Percentiles rank a stretch among this genome's conserved stretches.
Evolutionary conservation across 1,140 invertebrate genomes (phyloP).

Genomic region (Armadillidium nasatum): DNA sequence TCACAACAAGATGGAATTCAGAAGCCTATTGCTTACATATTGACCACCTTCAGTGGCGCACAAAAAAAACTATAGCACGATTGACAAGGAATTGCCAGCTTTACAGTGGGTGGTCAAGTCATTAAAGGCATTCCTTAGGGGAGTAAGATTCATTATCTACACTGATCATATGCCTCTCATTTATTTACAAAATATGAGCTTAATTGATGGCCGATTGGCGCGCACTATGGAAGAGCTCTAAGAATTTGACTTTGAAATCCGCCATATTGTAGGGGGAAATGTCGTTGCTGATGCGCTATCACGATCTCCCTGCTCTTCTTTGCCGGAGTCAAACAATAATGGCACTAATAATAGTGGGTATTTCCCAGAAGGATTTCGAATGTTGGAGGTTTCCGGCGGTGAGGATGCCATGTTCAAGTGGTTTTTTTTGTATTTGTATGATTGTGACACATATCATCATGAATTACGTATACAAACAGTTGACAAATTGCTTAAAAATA

Average conservation of each 20-base stretch:
- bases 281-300: background rate
- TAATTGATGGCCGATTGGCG: background rate
- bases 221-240: background rate
- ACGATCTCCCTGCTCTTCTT: too few relatives aligned
- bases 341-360: too few relatives aligned
- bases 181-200: slow-evolving; percentile 8
- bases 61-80: background rate
- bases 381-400: too few relatives aligned
- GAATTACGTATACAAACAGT: too few relatives aligned
- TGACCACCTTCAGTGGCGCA: background rate
- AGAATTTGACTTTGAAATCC: background rate
- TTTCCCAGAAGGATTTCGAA: too few relatives aligned
- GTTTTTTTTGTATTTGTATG: too few relatives aligned
- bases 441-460: too few relatives aligned
- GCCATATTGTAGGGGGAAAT: background rate
- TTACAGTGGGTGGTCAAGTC: background rate
- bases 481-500: too few relatives aligned
- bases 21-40: background rate
- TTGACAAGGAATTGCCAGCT: slow-evolving; percentile 4
- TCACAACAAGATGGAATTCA: background rate
- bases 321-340: too few relatives aligned
- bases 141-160: background rate
- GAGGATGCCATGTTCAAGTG: too few relatives aligned
- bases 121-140: background rate
- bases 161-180: slow-evolving; percentile 4